These are phyloP conservation scores for Sminthurinus aureus DNA, from an alignment of 2,888 invertebrate genomes.

Conservation along the genomic window DNA sequence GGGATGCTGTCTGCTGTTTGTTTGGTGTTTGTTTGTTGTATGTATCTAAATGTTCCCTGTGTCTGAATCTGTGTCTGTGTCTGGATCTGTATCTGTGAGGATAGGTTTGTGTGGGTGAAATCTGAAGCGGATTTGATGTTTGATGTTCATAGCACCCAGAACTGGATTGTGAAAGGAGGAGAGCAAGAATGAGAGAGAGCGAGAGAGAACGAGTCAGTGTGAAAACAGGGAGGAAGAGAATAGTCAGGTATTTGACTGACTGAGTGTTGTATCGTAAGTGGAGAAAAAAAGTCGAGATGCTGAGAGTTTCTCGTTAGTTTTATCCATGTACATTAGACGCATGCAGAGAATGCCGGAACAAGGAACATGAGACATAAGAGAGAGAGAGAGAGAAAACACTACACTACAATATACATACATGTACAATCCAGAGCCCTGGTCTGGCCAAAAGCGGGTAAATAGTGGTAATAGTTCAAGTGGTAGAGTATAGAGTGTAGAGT, in stretches of 20 bases:
- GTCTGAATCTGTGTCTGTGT: background rate
- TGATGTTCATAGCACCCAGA: background rate
- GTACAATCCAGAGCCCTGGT: background rate
- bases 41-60: background rate
- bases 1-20: too few relatives aligned
- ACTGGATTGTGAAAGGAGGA: background rate
- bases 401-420: background rate
- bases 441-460: background rate
- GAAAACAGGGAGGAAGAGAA: conserved; percentile 3
- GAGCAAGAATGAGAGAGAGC: conserved; percentile 17
- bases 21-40: too few relatives aligned
- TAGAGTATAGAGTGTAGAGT: background rate
- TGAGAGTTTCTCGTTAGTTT: conserved; percentile 38
- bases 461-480: conserved; percentile 3
- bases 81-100: too few relatives aligned
- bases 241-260: conserved; percentile 25
- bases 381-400: conserved; percentile 28
- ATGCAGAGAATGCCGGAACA: conserved; percentile 35
- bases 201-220: conserved; percentile 1
- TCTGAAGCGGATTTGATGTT: background rate
- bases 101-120: too few relatives aligned
- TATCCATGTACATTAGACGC: conserved; percentile 37
- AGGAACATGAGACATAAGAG: conserved; percentile 28
- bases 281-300: conserved; percentile 45
- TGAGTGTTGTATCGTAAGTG: conserved; percentile 37